Evolutionary conservation across 2,888 invertebrate genomes (phyloP).

Genomic region (Folsomia candida): DNA sequence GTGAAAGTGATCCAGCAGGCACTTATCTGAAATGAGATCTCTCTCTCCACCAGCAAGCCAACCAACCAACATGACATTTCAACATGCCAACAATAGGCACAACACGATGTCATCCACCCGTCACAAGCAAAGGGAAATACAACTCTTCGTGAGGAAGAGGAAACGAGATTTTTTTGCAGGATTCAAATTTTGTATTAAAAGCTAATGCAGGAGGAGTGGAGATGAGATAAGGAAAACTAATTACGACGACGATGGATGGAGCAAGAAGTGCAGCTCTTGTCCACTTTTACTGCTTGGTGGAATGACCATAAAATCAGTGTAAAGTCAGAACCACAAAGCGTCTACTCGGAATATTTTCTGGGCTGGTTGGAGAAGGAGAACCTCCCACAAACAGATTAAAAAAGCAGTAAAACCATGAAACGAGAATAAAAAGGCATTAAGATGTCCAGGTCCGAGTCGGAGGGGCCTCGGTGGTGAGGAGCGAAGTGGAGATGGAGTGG

Average conservation of each 20-base stretch:
- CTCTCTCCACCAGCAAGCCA: neutral
- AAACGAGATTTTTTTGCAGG: neutral
- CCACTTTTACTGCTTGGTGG: neutral
- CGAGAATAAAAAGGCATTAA: neutral
- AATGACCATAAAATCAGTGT: slow-evolving; percentile 1
- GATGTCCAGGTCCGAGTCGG: neutral
- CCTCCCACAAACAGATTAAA: neutral
- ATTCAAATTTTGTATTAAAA: neutral
- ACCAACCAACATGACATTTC: slow-evolving; percentile 7
- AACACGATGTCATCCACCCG: neutral
- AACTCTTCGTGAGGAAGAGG: neutral
- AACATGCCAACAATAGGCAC: neutral
- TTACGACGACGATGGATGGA: neutral
- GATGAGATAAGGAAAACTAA: neutral
- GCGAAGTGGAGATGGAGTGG: no score
- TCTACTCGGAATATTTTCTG: neutral
- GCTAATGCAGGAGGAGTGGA: neutral
- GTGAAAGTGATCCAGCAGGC: neutral
- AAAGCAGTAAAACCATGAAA: neutral
- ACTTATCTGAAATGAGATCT: slow-evolving; percentile 8
- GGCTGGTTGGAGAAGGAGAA: neutral
- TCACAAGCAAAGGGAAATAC: neutral
- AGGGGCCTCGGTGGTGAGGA: no score
- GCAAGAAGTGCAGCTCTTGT: neutral
- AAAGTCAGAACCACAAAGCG: neutral